These are phyloP conservation scores for Unio delphinus DNA, from an alignment of 2,888 invertebrate genomes.

Conservation along the genomic window DNA sequence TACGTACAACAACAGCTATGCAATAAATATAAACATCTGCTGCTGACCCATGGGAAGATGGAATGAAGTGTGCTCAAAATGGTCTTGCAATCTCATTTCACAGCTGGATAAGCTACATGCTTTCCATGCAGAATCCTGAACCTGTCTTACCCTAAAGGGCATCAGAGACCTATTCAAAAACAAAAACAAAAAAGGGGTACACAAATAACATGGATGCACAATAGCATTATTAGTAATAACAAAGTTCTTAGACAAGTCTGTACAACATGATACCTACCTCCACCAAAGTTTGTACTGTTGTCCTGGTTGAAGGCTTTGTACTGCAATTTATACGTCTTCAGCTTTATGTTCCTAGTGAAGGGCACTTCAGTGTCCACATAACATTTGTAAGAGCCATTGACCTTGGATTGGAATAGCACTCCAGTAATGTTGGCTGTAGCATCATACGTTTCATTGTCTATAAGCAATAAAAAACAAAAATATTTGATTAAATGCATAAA, in stretches of 20 bases:
- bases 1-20: too few species aligned
- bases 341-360: constrained; percentile 9
- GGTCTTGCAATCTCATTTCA: not conserved
- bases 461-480: not conserved
- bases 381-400: constrained; percentile 43
- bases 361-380: constrained; percentile 20
- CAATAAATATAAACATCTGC: too few species aligned
- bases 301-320: constrained; percentile 45
- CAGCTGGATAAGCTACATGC: not conserved
- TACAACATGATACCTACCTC: constrained; percentile 28
- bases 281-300: constrained; percentile 30
- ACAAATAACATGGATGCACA: not conserved
- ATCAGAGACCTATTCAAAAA: too few species aligned
- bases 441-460: not conserved
- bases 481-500: too few species aligned
- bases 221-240: not conserved
- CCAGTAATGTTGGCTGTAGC: not conserved
- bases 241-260: not conserved
- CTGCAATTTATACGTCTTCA: constrained; percentile 40
- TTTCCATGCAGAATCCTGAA: not conserved
- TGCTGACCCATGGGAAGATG: too few species aligned
- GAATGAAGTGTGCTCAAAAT: too few species aligned
- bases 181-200: not conserved
- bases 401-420: constrained; percentile 9
- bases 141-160: not conserved